A percentile compares a stretch with the other conserved stretches of the same genome.
Evolutionary conservation across 1,140 invertebrate genomes (phyloP).

Genomic region (Penaeus japonicus): DNA sequence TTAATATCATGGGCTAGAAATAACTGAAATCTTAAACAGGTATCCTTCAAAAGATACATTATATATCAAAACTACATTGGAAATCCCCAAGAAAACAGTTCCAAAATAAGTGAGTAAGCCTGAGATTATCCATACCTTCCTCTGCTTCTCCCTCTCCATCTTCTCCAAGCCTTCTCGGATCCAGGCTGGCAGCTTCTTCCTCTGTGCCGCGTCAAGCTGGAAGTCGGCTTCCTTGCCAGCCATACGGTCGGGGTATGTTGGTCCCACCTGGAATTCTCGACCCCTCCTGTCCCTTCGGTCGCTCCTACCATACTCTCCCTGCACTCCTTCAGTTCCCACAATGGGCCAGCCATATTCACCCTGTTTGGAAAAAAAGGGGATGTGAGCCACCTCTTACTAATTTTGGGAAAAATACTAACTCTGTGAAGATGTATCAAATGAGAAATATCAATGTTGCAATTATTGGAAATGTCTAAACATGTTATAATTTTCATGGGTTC

Average conservation of each 20-base stretch:
- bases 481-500: too few species aligned
- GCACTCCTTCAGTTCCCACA: neutral
- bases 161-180: constrained; percentile 95
- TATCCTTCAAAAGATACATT: constrained; percentile 55
- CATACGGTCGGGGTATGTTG: constrained; percentile 17
- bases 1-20: neutral
- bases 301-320: neutral
- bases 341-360: constrained; percentile 49
- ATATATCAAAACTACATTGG: neutral
- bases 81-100: constrained; percentile 21
- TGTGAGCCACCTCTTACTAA: neutral
- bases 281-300: constrained; percentile 12
- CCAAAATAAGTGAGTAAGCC: constrained; percentile 67
- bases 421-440: too few species aligned
- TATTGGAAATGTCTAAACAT: too few species aligned
- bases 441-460: too few species aligned
- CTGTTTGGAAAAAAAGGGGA: neutral
- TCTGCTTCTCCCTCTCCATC: constrained; percentile 95
- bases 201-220: constrained; percentile 81
- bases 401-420: too few species aligned
- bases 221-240: constrained; percentile 47
- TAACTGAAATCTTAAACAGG: constrained; percentile 50
- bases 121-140: constrained; percentile 71
- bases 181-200: constrained; percentile 92
- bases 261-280: constrained; percentile 4